Percentiles rank a stretch among this genome's conserved stretches.
These are phyloP conservation scores for Agapornis canus DNA, from an alignment of 2,797 vertebrate species.

Conservation along the genomic window DNA sequence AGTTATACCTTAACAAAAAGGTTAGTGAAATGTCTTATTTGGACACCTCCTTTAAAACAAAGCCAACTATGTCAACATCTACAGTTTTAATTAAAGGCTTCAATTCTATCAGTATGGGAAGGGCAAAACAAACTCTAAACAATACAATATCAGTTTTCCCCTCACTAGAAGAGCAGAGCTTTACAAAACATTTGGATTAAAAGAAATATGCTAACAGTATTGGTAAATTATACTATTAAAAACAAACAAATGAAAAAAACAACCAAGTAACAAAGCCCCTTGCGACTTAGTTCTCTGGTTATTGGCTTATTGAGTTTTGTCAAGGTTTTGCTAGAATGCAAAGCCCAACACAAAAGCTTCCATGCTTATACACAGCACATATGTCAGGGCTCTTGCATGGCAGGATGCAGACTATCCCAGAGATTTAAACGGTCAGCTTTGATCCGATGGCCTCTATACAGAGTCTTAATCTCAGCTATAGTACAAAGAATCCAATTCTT, in stretches of 20 bases:
- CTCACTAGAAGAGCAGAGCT: background rate
- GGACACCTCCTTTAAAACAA: background rate
- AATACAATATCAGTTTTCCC: background rate
- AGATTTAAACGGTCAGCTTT: constrained; percentile 19
- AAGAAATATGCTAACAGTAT: background rate
- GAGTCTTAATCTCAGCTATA: background rate
- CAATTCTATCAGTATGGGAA: background rate
- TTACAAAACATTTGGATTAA: background rate
- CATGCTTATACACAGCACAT: background rate
- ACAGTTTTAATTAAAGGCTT: background rate
- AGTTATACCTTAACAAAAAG: background rate
- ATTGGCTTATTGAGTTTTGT: background rate
- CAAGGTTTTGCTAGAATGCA: constrained; percentile 1
- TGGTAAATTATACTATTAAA: background rate
- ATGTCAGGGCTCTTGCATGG: background rate
- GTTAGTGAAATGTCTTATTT: background rate
- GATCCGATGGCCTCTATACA: background rate
- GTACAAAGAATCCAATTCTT: constrained; percentile 38
- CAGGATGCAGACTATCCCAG: background rate
- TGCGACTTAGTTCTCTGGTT: background rate
- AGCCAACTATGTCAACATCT: background rate
- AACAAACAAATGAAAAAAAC: background rate
- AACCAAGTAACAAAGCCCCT: background rate
- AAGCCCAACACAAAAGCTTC: constrained; percentile 34
- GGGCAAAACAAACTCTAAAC: background rate